phyloP scores from a whole-genome alignment of 2,888 invertebrate species.

The Ichneumon xanthorius region DNA sequence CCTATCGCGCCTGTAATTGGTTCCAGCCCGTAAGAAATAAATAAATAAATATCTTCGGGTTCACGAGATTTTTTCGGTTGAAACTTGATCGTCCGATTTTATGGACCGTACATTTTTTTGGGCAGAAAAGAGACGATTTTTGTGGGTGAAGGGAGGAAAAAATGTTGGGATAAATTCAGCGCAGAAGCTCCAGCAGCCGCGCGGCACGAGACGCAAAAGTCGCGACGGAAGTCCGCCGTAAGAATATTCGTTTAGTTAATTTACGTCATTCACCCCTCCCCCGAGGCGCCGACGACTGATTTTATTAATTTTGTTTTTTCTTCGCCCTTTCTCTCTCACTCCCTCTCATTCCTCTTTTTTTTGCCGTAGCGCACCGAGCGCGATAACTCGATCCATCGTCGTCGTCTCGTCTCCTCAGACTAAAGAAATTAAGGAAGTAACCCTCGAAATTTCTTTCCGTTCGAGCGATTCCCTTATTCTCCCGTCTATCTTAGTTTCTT shows the following conservation, averaged over 20 bases:
- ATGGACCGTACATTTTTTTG: background rate
- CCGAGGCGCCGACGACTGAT: conserved; percentile 80
- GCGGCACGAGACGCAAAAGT: conserved; percentile 39
- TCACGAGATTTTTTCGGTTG: background rate
- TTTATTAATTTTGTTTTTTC: conserved; percentile 80
- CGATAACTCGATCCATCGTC: conserved; percentile 80
- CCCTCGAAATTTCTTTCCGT: conserved; percentile 74
- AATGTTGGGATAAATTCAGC: background rate
- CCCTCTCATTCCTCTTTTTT: conserved; percentile 45
- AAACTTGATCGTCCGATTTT: background rate
- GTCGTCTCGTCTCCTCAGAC: conserved; percentile 70
- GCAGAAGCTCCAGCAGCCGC: background rate
- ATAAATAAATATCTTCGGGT: too few relatives aligned
- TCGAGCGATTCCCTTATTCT: conserved; percentile 69
- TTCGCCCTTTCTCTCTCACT: conserved; percentile 70
- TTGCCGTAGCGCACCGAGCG: conserved; percentile 46
- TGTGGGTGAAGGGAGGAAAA: background rate
- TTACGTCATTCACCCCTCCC: conserved; percentile 73
- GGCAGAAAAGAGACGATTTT: too few relatives aligned
- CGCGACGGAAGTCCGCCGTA: conserved; percentile 52
- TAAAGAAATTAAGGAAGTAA: conserved; percentile 78
- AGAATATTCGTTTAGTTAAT: conserved; percentile 81
- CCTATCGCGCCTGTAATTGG: too few relatives aligned
- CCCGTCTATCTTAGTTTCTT: conserved; percentile 33
- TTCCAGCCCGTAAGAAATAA: too few relatives aligned